Evolutionary conservation across 2,797 vertebrate genomes (phyloP).

Genomic region (Eulemur albifrons): DNA sequence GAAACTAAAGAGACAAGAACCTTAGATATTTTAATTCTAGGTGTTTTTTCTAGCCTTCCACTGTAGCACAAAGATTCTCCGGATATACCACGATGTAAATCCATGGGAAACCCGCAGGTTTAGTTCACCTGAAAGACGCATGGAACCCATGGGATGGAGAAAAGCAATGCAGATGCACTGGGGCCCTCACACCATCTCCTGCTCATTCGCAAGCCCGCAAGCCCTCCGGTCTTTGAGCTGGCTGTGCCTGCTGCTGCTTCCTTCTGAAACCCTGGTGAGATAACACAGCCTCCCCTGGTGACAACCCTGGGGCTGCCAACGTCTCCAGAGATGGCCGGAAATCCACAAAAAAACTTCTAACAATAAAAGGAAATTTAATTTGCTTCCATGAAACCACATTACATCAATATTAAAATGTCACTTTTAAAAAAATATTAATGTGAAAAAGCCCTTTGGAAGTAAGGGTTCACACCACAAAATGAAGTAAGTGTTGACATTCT

Average conservation of each 20-base stretch:
- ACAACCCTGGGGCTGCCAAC: background rate
- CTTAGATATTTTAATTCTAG: background rate
- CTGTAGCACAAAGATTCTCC: background rate
- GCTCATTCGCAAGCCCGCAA: background rate
- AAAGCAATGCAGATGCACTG: background rate
- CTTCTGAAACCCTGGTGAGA: background rate
- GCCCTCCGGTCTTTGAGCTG: background rate
- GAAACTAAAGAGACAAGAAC: background rate
- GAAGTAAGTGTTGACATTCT: background rate
- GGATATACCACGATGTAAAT: background rate
- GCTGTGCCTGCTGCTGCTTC: background rate
- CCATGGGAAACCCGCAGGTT: background rate
- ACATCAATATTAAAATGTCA: background rate
- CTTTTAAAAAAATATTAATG: background rate
- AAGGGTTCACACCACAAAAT: background rate
- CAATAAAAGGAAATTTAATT: background rate
- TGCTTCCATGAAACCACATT: background rate
- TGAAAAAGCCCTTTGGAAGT: background rate
- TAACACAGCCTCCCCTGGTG: background rate
- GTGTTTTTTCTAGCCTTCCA: background rate
- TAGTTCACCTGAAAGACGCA: background rate
- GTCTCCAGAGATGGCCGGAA: background rate
- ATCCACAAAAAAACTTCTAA: background rate
- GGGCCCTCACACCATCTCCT: background rate
- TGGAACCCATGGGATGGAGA: accelerated